Percentiles rank a stretch among this genome's conserved stretches.
These are phyloP conservation scores for Euzophera pinguis DNA, from an alignment of 2,888 invertebrate genomes.

Conservation along the genomic window DNA sequence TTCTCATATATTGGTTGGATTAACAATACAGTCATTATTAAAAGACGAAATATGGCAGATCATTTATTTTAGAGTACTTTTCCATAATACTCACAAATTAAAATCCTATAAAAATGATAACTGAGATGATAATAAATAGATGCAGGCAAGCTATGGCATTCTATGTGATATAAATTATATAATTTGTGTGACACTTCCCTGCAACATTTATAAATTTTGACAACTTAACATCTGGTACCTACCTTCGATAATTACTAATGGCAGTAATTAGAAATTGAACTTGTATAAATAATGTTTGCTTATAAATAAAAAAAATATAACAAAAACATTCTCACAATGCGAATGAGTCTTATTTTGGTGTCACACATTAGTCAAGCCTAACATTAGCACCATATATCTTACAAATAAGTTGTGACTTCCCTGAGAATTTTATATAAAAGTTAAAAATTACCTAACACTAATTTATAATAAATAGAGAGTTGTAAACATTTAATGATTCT, in stretches of 20 bases:
- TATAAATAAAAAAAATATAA: conserved; percentile 76
- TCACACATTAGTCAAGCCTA: conserved; percentile 77
- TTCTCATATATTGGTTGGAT: conserved; percentile 61
- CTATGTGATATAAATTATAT: conserved; percentile 63
- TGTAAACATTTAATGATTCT: conserved; percentile 67
- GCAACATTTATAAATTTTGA: conserved; percentile 64
- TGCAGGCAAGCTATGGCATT: conserved; percentile 78
- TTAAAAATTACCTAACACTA: conserved; percentile 77
- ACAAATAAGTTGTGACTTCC: conserved; percentile 77
- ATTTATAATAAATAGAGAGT: conserved; percentile 69
- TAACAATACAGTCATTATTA: conserved; percentile 72
- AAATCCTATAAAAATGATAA: conserved; percentile 62
- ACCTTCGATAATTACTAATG: conserved; percentile 69
- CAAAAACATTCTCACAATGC: conserved; percentile 72
- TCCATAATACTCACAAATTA: conserved; percentile 72
- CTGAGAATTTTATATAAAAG: conserved; percentile 77
- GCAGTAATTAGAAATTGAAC: conserved; percentile 72
- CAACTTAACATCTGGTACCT: conserved; percentile 43
- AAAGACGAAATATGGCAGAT: conserved; percentile 78
- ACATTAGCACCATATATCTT: conserved; percentile 78
- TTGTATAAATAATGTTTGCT: conserved; percentile 74
- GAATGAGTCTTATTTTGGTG: conserved; percentile 77
- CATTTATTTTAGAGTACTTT: conserved; percentile 76
- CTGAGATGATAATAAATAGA: conserved; percentile 66
- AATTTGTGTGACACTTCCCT: conserved; percentile 71